Evolutionary conservation across 2,888 invertebrate species (phyloP), one percentile per base, ranked within the genome.

Genomic region (Drosophila prostipennis): DNA sequence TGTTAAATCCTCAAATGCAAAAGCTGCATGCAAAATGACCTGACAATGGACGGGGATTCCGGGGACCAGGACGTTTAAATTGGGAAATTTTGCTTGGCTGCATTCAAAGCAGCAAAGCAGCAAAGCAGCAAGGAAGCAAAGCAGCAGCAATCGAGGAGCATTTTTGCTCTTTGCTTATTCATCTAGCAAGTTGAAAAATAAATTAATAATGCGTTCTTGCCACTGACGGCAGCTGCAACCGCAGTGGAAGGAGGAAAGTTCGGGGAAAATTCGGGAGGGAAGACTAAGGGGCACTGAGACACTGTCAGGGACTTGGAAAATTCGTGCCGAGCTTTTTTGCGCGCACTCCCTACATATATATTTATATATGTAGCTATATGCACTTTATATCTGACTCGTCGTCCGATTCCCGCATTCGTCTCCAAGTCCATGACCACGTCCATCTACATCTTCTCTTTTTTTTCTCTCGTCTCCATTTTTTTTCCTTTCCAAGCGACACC

Each of bases 141-240:
- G 40, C 42, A 40, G 39, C 40, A 40, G 42, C 39, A 52, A 23
- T 76, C 49, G 72, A 59, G 61, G 58, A 74, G 68, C 70, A 86
- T 83, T 81, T 76, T 74, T 84, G 83, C 83, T 86, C 86, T 86
- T 84, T 84, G 83, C 86, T 86, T 84, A 84, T 84, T 84, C 83
- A 84, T 84, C 86, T 84, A 78, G 85, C 82, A 83, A 82, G 82
- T 85, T 83, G 85, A 80, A 84, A 84, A 84, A 86, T 85, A 85
- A 85, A 85, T 85, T 85, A 85, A 87, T 87, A 85, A 87, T 85
- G 81, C 85, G 80, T 80, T 87, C 79, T 85, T 79, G 87, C 80
- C 82, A 80, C 85, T 79, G 85, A 87, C 82, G 85, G 87, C 80
- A 81, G 80, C 82, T 78, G 87, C 78, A 87, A 78, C 81, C 79